Evolutionary conservation across 1,140 invertebrate species (phyloP).

Genomic region (Monomorium pharaonis): DNA sequence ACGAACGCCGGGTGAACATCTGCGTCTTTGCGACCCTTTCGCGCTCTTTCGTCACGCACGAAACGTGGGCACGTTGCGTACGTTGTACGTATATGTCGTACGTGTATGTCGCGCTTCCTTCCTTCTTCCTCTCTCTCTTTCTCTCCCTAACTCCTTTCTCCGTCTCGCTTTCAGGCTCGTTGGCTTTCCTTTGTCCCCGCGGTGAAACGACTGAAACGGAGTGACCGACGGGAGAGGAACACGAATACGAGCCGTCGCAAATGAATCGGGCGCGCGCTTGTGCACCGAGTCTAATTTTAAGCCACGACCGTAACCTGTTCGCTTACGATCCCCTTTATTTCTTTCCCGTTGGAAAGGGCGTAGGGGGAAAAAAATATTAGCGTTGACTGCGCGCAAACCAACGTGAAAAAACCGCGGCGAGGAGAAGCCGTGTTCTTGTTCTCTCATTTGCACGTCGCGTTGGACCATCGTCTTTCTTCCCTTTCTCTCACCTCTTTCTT

Average conservation of each 20-base stretch:
- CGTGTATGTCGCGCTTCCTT: background rate
- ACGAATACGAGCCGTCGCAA: conserved; percentile 25
- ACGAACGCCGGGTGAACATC: conserved; percentile 24
- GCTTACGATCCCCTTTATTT: conserved; percentile 42
- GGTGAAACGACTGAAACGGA: conserved; percentile 19
- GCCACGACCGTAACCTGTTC: conserved; percentile 51
- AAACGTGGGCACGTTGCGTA: background rate
- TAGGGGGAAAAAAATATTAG: conserved; percentile 14
- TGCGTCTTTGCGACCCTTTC: conserved; percentile 37
- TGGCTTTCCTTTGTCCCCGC: conserved; percentile 49
- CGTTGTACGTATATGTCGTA: background rate
- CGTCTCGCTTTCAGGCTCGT: conserved; percentile 44
- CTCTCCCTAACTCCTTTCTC: background rate
- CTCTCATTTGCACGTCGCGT: background rate
- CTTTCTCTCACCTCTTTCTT: background rate
- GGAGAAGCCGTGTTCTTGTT: background rate
- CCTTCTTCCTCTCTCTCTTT: background rate
- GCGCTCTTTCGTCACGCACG: conserved; percentile 48
- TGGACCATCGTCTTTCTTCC: background rate
- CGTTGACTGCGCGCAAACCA: background rate
- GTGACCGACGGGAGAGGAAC: conserved; percentile 31
- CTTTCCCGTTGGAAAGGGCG: background rate
- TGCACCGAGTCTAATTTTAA: conserved; percentile 47
- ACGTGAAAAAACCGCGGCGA: background rate
- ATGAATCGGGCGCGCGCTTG: conserved; percentile 26